Base-by-base conservation (phyloP, 2,888 invertebrate genomes). In the Stramonita haemastoma region DNA sequence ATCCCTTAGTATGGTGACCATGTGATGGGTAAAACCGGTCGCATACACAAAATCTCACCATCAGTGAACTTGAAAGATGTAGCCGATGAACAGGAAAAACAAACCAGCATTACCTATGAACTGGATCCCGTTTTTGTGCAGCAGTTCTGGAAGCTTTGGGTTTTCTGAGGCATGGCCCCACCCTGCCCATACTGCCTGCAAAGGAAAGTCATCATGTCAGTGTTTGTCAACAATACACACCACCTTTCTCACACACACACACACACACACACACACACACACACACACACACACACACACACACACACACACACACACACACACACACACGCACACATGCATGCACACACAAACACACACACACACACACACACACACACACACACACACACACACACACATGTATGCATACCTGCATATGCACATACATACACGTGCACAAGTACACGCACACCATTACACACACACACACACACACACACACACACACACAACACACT, bases 121-220 rank as follows among this genome's bases (percentile, higher is more conserved):
- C 19, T 97, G 97, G 85, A 99, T 98, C 86, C 98, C 98, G 94
- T 98, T 98, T 94, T 98, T 98, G 96, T 98, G 98, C 46, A 99
- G 97, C 84, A 99, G 96, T 95, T 99, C 99, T 0, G 99, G 99
- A 29, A 99, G 97, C 96, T 99, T 99, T 0, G 99, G 99, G 96
- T 99, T 99, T 96, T 99, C 99, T 0, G 99, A 99, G 0, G 99
- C 99, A 96, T 99, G 99, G 26, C 99, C 99, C 99, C 99, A 99
- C 46, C 99, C 99, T 17, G 99, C 99, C 99, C 99, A 99, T 0
- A 99, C 99, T 46, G 99, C 99, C 98, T 98, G 95, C 17, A 96
- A 87, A 86, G 5, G 2, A 0, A 13, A 32, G 32, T 79, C 77
- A 79, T 13, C 73, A 73, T 73, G n/a, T 0, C 8, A 46, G 46